Evolutionary conservation across 2,797 vertebrate genomes (phyloP), one percentile per base, ranked within the genome.

Genomic region (Acipenser oxyrinchus): DNA sequence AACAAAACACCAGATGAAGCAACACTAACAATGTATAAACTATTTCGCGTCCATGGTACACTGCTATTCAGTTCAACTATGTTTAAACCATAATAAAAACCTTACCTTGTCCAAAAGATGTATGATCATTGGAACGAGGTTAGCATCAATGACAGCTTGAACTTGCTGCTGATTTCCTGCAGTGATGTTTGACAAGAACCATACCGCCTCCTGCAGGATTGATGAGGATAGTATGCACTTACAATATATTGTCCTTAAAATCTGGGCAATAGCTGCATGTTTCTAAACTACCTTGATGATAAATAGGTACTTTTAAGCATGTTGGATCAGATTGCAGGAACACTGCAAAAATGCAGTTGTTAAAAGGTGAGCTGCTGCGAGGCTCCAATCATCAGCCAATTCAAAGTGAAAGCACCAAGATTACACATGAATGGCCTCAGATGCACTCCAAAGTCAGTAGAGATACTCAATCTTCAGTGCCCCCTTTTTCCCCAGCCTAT

Each of bases 141-240:
- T 96, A 72, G 96, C 96, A 68, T 99, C 97, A 72, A 99, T 99
- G 75, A 99, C 97, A 0, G 96, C 97, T 83, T 99, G 97, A 73
- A 99, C 97, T 85, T 99, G 97, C 82, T 99, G 96, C 81, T 99
- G 97, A 86, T 99, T 99, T 76, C 97, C 97, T 72, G 97, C 97
- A 49, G 97, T 99, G 83, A 99, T 98, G 87, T 99, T 99, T 67
- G 97, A 99, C 60, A 99, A 88, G 88, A 99, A 99, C 97, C 97
- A 99, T 76, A 99, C 97, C 10, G 97, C 97, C 89, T 99, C 97
- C 97, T 99, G 80, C 62, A 90, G 71, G 70, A 78, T 62, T 37
- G 18, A n/a, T 15, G 23, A 37, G 23, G 23, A 37, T 37, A 37
- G 23, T 37, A 37, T 37, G 2, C 23, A 37, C 2, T 37, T 37